Conservation (phyloP, 2,888 invertebrate species). For the Morpho deidamia region DNA sequence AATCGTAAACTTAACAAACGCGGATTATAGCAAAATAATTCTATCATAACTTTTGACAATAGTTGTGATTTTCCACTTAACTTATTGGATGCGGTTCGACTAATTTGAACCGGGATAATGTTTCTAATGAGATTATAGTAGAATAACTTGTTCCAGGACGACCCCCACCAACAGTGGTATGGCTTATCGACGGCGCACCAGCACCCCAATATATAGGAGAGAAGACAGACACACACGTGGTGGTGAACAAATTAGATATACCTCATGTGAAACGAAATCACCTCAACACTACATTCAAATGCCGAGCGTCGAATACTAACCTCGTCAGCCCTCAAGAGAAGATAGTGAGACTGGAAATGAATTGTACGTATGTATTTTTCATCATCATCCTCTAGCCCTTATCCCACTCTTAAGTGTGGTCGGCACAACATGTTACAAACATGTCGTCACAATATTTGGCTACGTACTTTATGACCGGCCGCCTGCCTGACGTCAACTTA, state of each 20-base stretch:
- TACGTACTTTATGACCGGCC: no score
- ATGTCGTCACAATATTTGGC: no score
- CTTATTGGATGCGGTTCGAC: no score
- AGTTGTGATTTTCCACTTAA: not conserved
- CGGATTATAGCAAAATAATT: no score
- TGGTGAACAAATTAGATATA: conserved; percentile 88
- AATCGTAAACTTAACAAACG: no score
- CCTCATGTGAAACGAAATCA: conserved; percentile 85
- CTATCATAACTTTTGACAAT: no score
- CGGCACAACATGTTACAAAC: no score
- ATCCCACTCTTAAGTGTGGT: no score
- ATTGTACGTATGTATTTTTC: conserved; percentile 67
- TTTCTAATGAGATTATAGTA: no score
- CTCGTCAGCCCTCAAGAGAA: conserved; percentile 90
- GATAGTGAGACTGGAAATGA: conserved; percentile 89
- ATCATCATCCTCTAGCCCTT: no score
- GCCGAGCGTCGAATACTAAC: conserved; percentile 92
- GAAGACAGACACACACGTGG: conserved; percentile 84
- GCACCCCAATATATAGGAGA: conserved; percentile 85
- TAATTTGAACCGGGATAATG: no score
- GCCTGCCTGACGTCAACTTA: no score
- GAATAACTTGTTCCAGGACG: conserved; percentile 77
- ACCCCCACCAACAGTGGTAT: conserved; percentile 90
- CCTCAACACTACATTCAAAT: conserved; percentile 91
- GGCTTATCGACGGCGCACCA: conserved; percentile 87